Base-by-base conservation (phyloP, 2,113 vertebrate species). In the Prionailurus viverrinus region DNA sequence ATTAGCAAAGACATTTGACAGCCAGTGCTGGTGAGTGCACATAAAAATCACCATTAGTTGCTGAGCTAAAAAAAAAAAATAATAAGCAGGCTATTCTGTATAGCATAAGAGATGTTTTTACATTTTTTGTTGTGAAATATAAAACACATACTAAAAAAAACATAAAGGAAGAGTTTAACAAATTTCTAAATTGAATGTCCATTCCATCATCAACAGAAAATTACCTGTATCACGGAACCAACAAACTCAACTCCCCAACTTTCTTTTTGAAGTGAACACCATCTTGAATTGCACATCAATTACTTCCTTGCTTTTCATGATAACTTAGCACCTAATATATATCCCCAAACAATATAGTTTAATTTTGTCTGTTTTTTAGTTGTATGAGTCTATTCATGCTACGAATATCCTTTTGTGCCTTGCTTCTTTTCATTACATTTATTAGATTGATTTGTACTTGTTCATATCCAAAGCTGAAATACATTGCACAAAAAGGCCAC, bases 1-100 rank as follows among this genome's bases (percentile, higher is more conserved):
- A 93, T 79, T 89, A 93, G 18, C 29, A 74, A 96, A 94, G 78
- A 36, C 29, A 94, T 76, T 94, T 85, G 84, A 89, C 58, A 92
- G 29, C 16, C 29, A 23, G 4, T 27, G 18, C 41, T 80, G 45
- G 3, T 79, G 55, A 58, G 13, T 48, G 58, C 39, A 53, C 73
- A 58, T 65, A 82, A 79, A 82, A 87, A 91, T 16, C n/a, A 76
- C 18, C 33, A 58, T 58, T 78, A 79, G 51, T 61, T 78, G 19
- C 4, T 45, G 33, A 33, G 23, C 9, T 66, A 82, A 86, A 74
- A 76, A 66, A 86, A 8, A 16, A 8, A 55, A 8, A 6, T 5
- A 74, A 89, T 19, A 78, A 66, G 41, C 3, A 87, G 25, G 13
- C 61, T 89, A n/a, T 65, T 41, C 41, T 45, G 33, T 45, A 8